Evolutionary conservation across 2,888 invertebrate genomes (phyloP), one percentile per base, ranked within the genome.

Genomic region (Caradrina clavipalpis): DNA sequence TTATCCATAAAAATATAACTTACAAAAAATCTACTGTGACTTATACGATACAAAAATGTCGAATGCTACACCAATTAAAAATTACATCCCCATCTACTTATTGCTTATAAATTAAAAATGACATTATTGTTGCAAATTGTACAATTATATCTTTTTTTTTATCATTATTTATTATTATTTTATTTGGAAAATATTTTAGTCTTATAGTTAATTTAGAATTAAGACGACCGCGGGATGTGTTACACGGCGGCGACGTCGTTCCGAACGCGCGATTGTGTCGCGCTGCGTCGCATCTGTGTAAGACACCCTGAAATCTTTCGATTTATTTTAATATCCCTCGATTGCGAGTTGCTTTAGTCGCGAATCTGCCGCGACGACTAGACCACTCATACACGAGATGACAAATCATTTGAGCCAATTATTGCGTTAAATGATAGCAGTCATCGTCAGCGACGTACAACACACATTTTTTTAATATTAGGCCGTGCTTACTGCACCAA

Each of bases 401-500:
- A 79, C 76, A 64, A 73, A 75, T 82, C 76, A 84, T 75, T 81
- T 84, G 83, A 82, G 81, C 84, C 82, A 82, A 81, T 86, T 85
- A 86, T 83, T 87, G 86, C 81, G 79, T 73, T 87, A 83, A 85
- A 88, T 88, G 86, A 86, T 86, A 85, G 83, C 86, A 86, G 84
- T 86, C 86, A 86, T 79, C 83, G 80, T 82, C 78, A 82, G 84
- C 83, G 86, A 81, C 83, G 79, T 83, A 80, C 72, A 82, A 82
- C 80, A 86, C 86, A 86, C 84, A 87, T 80, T 72, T 39, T 31
- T 83, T 84, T 81, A 84, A 86, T 64, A 87, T 92, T 93, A 93
- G 94, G 93, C 94, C 94, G 90, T 89, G 89, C 88, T 86, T 72
- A 81, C 83, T 86, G 89, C 86, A 90, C 89, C 91, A 88, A 88